Evolutionary conservation across 2,113 vertebrate species (phyloP).

Genomic region (Apodemus speciosus): DNA sequence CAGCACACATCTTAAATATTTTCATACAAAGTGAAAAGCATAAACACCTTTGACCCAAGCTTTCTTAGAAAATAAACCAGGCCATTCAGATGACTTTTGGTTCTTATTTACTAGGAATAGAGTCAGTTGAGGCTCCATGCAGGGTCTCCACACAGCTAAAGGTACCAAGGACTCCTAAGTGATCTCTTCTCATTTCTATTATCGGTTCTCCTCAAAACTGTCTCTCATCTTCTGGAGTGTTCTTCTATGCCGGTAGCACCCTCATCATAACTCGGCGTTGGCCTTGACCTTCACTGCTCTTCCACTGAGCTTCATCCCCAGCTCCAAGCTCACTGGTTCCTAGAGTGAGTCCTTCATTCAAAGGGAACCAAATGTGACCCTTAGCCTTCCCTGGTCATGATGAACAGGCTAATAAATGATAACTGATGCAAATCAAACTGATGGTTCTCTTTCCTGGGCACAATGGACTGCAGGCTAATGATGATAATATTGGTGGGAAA

Average conservation of each 20-base stretch:
- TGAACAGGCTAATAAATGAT: background rate
- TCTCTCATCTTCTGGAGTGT: background rate
- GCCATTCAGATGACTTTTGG: background rate
- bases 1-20: background rate
- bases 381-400: background rate
- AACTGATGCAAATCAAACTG: background rate
- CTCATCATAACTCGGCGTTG: background rate
- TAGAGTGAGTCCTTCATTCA: background rate
- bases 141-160: background rate
- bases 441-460: background rate
- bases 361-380: background rate
- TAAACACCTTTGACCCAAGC: background rate
- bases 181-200: background rate
- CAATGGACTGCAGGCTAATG: background rate
- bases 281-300: background rate
- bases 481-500: background rate
- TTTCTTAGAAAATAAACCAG: background rate
- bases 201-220: background rate
- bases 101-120: background rate
- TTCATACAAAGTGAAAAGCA: background rate
- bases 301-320: background rate
- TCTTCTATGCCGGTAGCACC: background rate
- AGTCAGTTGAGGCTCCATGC: background rate
- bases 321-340: background rate
- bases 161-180: background rate